These are phyloP conservation scores for Agelas oroides DNA, from an alignment of 37 sponge, comb jelly and placozoan genomes.

Conservation along the genomic window DNA sequence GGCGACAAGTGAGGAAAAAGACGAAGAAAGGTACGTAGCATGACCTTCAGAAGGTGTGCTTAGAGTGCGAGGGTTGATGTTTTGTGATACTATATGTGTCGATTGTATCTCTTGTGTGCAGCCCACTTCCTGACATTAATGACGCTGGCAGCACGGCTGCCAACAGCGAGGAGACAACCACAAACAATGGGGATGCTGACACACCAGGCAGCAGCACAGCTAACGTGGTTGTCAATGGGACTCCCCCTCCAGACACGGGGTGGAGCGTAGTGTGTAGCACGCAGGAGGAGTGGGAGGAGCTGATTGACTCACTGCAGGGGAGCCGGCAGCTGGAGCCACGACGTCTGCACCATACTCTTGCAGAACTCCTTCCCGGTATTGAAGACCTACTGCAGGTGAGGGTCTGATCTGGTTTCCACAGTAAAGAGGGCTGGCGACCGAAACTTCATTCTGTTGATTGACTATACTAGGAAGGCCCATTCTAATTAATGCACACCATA, in stretches of 20 bases:
- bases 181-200: too few species aligned
- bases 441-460: too few species aligned
- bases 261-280: slow-evolving; percentile 76
- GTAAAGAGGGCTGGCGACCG: too few species aligned
- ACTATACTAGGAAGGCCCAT: too few species aligned
- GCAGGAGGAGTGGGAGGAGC: slow-evolving; percentile 80
- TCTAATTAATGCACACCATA: neutral
- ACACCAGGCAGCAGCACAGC: too few species aligned
- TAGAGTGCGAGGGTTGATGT: neutral
- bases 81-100: neutral
- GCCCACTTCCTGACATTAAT: too few species aligned
- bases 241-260: neutral
- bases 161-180: too few species aligned
- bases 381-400: slow-evolving; percentile 11
- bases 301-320: slow-evolving; percentile 40
- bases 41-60: neutral
- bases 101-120: neutral
- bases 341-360: slow-evolving; percentile 31
- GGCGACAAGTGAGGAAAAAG: neutral
- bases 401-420: too few species aligned
- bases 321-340: slow-evolving; percentile 33
- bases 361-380: slow-evolving; percentile 65
- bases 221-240: too few species aligned
- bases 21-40: neutral
- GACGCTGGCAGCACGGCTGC: too few species aligned